Percentiles rank a stretch among this genome's conserved stretches.
Evolutionary conservation across 1,140 invertebrate genomes (phyloP).

Genomic region (Ooceraea biroi): DNA sequence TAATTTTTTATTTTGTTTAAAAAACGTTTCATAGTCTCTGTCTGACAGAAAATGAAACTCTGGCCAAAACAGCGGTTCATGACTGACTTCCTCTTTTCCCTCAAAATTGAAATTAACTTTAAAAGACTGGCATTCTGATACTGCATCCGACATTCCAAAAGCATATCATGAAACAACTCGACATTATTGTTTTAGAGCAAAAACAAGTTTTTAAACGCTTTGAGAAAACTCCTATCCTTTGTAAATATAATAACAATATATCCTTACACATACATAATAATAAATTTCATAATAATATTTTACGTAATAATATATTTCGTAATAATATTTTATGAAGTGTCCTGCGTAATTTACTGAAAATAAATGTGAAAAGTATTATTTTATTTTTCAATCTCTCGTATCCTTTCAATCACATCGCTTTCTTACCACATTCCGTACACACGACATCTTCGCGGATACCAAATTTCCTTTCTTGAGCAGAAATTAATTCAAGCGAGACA

Average conservation of each 20-base stretch:
- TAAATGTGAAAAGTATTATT: neutral
- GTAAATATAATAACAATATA: too few species aligned
- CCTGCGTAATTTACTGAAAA: neutral
- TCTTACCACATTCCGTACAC: neutral
- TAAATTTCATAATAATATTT: too few species aligned
- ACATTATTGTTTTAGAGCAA: neutral
- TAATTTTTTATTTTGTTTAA: neutral
- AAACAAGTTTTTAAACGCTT: neutral
- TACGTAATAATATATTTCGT: too few species aligned
- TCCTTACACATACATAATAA: too few species aligned
- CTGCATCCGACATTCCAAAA: neutral
- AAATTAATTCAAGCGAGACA: neutral
- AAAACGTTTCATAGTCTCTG: neutral
- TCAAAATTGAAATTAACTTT: constrained; percentile 10
- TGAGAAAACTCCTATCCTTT: neutral
- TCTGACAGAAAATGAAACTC: neutral
- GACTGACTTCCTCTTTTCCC: neutral
- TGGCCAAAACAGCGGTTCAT: neutral
- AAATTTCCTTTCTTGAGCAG: neutral
- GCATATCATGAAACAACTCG: neutral
- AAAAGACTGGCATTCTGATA: neutral
- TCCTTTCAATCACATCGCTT: neutral
- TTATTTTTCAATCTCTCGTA: neutral
- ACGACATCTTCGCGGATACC: neutral
- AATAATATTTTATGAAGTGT: too few species aligned